Conservation (phyloP, 2,888 invertebrate genomes). For the Torymus auratus region DNA sequence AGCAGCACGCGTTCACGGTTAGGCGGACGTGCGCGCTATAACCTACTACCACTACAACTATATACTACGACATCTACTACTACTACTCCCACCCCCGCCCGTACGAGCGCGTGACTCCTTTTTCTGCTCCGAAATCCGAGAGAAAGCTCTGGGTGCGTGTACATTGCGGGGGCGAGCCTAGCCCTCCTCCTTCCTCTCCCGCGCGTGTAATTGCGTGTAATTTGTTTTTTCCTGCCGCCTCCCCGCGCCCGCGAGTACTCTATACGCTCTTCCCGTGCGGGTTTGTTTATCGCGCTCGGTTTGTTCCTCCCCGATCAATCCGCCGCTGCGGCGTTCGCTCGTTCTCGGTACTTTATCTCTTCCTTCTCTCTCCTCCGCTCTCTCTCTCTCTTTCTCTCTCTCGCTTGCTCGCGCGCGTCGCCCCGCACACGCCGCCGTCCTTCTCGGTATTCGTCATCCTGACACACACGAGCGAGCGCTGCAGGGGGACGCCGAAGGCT, state of each 20-base stretch:
- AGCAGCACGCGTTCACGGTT: not conserved
- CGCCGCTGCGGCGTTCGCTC: not conserved
- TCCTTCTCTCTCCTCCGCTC: constrained; percentile 27
- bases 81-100: constrained; percentile 25
- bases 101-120: constrained; percentile 48
- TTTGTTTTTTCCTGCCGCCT: constrained; percentile 47
- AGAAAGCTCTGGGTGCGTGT: not conserved
- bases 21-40: not conserved
- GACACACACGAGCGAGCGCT: constrained; percentile 8
- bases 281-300: constrained; percentile 50
- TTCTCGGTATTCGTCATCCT: constrained; percentile 56
- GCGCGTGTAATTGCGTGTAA: constrained; percentile 35
- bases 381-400: constrained; percentile 15
- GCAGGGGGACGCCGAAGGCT: too few relatives aligned
- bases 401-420: constrained; percentile 10
- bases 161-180: too few relatives aligned
- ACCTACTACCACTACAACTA: not conserved
- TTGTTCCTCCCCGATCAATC: constrained; percentile 49
- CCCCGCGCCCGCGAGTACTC: not conserved
- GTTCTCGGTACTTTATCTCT: constrained; percentile 52
- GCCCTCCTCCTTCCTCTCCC: not conserved
- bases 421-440: constrained; percentile 7
- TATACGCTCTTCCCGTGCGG: constrained; percentile 19
- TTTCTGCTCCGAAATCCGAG: constrained; percentile 47
- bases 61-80: constrained; percentile 2